Evolutionary conservation across 2,888 invertebrate genomes (phyloP).

Genomic region (Siphonodentalium dalli): DNA sequence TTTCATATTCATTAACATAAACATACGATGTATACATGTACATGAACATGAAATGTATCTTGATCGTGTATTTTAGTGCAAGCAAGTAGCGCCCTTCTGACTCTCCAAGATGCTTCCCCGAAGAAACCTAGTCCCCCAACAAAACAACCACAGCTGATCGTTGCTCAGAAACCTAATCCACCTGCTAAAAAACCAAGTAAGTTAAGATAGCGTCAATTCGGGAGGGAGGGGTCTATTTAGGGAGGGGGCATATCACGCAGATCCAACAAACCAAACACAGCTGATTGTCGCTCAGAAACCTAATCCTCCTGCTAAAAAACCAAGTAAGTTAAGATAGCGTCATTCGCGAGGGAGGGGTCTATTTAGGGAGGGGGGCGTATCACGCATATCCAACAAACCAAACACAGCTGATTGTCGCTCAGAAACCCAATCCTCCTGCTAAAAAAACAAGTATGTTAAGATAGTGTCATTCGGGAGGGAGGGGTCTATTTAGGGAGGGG

Average conservation of each 20-base stretch:
- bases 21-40: background rate
- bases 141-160: slow-evolving; percentile 15
- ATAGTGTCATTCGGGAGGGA: too few species aligned
- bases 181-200: slow-evolving; percentile 37
- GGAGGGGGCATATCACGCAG: too few species aligned
- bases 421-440: slow-evolving; percentile 28
- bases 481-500: too few species aligned
- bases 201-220: too few species aligned
- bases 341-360: too few species aligned
- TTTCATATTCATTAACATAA: background rate
- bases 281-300: slow-evolving; percentile 20
- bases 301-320: slow-evolving; percentile 35
- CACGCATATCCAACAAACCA: slow-evolving; percentile 30
- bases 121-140: slow-evolving; percentile 35
- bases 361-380: too few species aligned
- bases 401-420: slow-evolving; percentile 7
- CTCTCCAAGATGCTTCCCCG: slow-evolving; percentile 59
- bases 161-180: slow-evolving; percentile 23
- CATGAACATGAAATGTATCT: background rate
- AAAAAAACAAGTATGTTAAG: slow-evolving; percentile 38
- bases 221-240: too few species aligned
- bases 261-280: slow-evolving; percentile 26
- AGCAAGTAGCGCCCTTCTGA: slow-evolving; percentile 63
- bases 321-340: too few species aligned
- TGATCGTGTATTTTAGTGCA: slow-evolving; percentile 43